Evolutionary conservation across 2,113 vertebrate genomes (phyloP), one percentile per base, ranked within the genome.

Genomic region (Chrysochloris asiatica): DNA sequence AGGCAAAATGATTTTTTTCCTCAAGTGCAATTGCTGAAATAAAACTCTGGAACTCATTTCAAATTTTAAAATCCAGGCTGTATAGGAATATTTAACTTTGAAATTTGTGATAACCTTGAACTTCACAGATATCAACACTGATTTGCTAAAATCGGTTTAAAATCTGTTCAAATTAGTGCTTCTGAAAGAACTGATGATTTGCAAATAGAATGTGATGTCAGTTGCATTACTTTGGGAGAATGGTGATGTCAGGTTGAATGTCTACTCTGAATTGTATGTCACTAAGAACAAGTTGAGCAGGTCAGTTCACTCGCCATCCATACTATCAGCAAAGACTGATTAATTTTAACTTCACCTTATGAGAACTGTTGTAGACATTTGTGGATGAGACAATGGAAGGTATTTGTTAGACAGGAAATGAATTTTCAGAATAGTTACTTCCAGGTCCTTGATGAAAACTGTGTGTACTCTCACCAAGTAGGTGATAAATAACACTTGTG

Each of bases 341-440:
- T 96, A 96, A 93, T 36, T 91, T 96, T 96, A 96, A 96, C 96
- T 93, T 41, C 69, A 28, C 73, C n/a, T 71, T 81, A 54, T 21
- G 47, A 63, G 61, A n/a, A 30, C 63, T 24, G 8, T 30, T 59
- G 38, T 65, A 78, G 45, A 26, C 33, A 28, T 63, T 38, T 43
- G 77, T 71, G 69, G 41, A 63, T 83, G 52, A 91, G 47, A 67
- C 82, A 28, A 36, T 6, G 17, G 38, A 73, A 21, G 33, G 67
- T 33, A 3, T 86, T 50, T 21, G n/a, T 19, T 47, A 61, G 4
- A 69, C 50, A 87, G 90, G 69, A 95, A 92, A 87, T 52, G 21
- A 38, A 33, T 88, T 92, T 82, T 75, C 73, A 52, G 84, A 86
- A 86, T 54, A 72, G 41, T 50, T 41, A 43, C 47, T n/a, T 7